phyloP scores from a whole-genome alignment of 35 echinoderm and acorn worm genomes.

The Diadema setosum region DNA sequence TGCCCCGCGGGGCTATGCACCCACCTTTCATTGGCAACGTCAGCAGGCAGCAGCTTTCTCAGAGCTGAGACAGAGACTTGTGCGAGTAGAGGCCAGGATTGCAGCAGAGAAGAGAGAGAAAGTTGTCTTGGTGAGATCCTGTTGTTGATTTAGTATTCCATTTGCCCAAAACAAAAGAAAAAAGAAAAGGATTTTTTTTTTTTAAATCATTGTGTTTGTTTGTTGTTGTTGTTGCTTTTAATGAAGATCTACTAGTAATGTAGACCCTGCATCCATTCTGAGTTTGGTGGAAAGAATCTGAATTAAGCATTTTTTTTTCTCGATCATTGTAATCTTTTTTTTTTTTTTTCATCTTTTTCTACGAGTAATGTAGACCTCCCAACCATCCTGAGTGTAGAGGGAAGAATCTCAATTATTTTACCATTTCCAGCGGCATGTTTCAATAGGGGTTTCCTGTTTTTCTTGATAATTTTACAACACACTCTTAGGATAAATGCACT shows the following conservation, averaged over 20 bases:
- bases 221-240: neutral
- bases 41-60: conserved; percentile 60
- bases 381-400: no score
- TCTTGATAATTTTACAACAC: no score
- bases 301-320: no score
- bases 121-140: neutral
- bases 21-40: conserved; percentile 41
- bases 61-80: conserved; percentile 45
- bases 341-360: no score
- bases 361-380: no score
- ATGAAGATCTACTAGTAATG: neutral
- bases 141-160: neutral
- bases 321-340: no score
- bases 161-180: neutral
- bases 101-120: neutral
- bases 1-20: conserved; percentile 50
- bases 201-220: neutral
- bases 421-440: no score
- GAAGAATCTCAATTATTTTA: no score
- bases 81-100: neutral
- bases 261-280: neutral
- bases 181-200: neutral
- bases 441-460: no score
- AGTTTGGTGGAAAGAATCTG: neutral
- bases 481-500: no score